Evolutionary conservation across 1,140 invertebrate species (phyloP).

Genomic region (Zaprionus ghesquierei): DNA sequence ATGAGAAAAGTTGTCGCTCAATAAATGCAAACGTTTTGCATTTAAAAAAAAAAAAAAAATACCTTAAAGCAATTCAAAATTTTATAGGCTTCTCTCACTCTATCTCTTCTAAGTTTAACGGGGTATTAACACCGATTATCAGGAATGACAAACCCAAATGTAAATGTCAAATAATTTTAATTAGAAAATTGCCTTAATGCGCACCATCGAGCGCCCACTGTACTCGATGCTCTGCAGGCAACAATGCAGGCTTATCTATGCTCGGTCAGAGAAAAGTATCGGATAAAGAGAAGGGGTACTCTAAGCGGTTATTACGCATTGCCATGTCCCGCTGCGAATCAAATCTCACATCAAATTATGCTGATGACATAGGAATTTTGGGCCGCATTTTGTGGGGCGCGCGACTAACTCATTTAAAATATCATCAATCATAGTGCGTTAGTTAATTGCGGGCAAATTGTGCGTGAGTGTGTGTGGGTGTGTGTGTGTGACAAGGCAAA

Average conservation of each 20-base stretch:
- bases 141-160: background rate
- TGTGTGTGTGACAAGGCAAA: constrained; percentile 21
- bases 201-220: background rate
- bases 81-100: no score
- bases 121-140: background rate
- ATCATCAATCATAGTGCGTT: constrained; percentile 74
- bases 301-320: background rate
- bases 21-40: background rate
- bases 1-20: background rate
- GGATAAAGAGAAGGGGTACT: background rate
- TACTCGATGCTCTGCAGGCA: background rate
- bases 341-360: constrained; percentile 54
- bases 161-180: background rate
- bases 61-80: no score
- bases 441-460: constrained; percentile 68
- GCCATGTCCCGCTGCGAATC: constrained; percentile 23
- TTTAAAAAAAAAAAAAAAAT: no score
- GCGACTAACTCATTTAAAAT: constrained; percentile 80
- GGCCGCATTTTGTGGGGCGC: constrained; percentile 40
- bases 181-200: background rate
- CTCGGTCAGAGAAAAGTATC: background rate
- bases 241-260: background rate
- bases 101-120: background rate
- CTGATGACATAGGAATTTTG: constrained; percentile 45
- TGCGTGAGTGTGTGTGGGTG: constrained; percentile 19